These are phyloP conservation scores for Meles meles DNA, from an alignment of 2,113 vertebrate species.

Conservation along the genomic window DNA sequence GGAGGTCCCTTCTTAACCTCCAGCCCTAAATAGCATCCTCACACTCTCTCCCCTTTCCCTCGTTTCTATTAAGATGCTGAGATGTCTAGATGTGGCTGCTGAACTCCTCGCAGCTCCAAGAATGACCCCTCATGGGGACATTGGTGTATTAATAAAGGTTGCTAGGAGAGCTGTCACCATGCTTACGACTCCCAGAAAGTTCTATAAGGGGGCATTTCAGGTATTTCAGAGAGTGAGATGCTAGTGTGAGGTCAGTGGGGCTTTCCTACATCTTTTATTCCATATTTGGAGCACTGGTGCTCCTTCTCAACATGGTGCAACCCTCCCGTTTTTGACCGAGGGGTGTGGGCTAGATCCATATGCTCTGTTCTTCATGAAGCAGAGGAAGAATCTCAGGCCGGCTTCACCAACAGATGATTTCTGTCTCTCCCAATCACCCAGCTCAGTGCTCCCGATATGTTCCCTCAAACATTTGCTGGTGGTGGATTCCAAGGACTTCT, in stretches of 20 bases:
- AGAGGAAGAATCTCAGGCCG: not conserved
- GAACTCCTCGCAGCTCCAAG: not conserved
- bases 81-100: not conserved
- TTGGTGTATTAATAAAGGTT: not conserved
- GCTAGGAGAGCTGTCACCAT: not conserved
- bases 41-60: not conserved
- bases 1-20: not conserved
- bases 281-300: not conserved
- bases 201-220: not conserved
- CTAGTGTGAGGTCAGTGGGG: not conserved
- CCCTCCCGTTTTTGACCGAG: not conserved
- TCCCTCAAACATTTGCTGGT: not conserved
- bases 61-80: not conserved
- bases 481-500: not conserved
- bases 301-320: not conserved
- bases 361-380: not conserved
- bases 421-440: not conserved
- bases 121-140: not conserved
- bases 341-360: not conserved
- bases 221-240: not conserved
- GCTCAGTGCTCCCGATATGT: not conserved
- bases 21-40: not conserved
- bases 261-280: not conserved
- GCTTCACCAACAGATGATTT: not conserved
- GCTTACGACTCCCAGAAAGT: not conserved